Base-by-base conservation (phyloP, 2,113 vertebrate genomes). In the Limanda limanda region DNA sequence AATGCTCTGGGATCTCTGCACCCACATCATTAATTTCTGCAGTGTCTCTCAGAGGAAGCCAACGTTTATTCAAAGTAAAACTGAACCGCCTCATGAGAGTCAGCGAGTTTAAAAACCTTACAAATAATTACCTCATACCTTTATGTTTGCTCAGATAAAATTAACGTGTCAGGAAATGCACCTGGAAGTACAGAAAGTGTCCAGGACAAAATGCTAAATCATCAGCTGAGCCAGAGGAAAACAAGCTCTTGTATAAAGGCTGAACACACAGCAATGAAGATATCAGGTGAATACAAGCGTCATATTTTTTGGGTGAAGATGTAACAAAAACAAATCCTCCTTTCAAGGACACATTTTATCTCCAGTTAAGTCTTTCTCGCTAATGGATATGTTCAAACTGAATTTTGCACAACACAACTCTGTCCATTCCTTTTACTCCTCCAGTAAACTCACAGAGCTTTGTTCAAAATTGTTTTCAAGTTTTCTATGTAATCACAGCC, bases 1-100 rank as follows among this genome's bases (percentile, higher is more conserved):
- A 58, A 35, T 31, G 52, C 31, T 65, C 42, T 9, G 21, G 52
- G 59, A 70, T 52, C 64, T 66, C 52, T 0, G 21, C n/a, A 15
- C 25, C 56, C 71, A 27, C 58, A 74, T 73, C 37, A 27, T 45
- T 74, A 11, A 64, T 76, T 72, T 69, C 37, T 60, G 37, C 2
- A 54, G 67, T 37, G 25, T 64, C 21, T 45, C 23, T 55, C n/a
- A 56, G 15, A 31, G 23, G 20, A 21, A 27, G 27, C 40, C 8
- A 25, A 40, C 60, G 25, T 54, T 70, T 48, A 21, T 70, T 55
- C 37, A 7, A 56, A 73, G 57, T 35, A 14, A 45, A 69, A 13
- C 2, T 11, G 21, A 23, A 69, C 59, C 51, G 20, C 54, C 45
- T 45, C 55, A 23, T 52, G 31, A 21, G 27, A 51, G 3, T 51